Percentiles rank a stretch among this genome's conserved stretches.
Conservation (phyloP, 53 echinoderm and acorn worm species). For the Arbacia lixula region DNA sequence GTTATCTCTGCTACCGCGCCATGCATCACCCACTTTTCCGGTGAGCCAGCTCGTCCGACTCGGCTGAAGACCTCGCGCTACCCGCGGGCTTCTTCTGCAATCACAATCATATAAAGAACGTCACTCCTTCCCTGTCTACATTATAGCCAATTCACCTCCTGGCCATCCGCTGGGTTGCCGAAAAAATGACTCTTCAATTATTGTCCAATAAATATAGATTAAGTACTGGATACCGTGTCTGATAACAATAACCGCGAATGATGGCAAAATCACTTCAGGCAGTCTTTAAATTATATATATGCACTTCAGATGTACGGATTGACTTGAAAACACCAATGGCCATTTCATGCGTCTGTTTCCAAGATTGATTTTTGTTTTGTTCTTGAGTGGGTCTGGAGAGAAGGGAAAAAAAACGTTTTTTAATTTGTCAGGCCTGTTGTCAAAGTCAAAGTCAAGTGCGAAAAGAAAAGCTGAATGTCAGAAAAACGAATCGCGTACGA, state of each 20-base stretch:
- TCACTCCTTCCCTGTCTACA: no score
- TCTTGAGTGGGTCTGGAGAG: no score
- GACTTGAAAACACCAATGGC: no score
- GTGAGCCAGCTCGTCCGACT: not conserved
- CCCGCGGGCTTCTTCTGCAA: conserved; percentile 15
- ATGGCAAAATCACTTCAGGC: not conserved
- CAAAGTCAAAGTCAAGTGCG: no score
- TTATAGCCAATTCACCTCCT: not conserved
- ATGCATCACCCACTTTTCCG: conserved; percentile 33
- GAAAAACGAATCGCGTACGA: no score
- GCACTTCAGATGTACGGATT: no score
- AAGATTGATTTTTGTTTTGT: no score
- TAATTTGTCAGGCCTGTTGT: no score
- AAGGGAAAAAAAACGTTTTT: no score
- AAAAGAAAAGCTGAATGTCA: no score
- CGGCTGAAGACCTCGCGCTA: not conserved
- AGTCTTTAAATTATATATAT: no score
- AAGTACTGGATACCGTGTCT: conserved; percentile 12
- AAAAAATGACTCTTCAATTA: conserved; percentile 20
- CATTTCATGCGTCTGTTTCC: no score
- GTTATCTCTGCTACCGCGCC: not conserved
- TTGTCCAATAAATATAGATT: conserved; percentile 20
- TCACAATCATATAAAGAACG: not conserved
- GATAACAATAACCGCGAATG: conserved; percentile 5
- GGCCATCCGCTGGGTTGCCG: conserved; percentile 5